Evolutionary conservation across 2,797 vertebrate species (phyloP).

Genomic region (Hippocampus kuda): DNA sequence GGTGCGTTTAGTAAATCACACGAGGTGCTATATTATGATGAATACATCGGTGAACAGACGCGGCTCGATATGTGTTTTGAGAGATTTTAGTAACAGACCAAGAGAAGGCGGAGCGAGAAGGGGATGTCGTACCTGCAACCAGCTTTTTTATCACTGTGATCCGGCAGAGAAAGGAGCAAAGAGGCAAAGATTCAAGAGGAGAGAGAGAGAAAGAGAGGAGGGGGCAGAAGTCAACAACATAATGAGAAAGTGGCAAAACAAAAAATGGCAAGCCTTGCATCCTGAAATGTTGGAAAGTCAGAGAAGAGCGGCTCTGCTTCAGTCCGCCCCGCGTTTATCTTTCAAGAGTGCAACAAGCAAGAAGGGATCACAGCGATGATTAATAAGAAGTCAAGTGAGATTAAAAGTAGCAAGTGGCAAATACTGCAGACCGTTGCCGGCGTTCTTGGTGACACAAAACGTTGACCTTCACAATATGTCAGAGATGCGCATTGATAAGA

Average conservation of each 20-base stretch:
- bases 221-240: conserved; percentile 39
- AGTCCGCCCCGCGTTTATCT: not conserved
- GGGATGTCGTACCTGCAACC: conserved; percentile 70
- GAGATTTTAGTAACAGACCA: conserved; percentile 1
- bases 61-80: not conserved
- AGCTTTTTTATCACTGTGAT: conserved; percentile 79
- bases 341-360: conserved; percentile 9
- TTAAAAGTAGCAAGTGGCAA: not conserved
- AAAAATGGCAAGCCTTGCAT: conserved; percentile 31
- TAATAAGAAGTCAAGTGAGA: conserved; percentile 18
- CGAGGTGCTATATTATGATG: not conserved
- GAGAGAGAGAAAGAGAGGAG: conserved; percentile 17
- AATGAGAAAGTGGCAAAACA: conserved; percentile 46
- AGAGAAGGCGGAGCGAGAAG: conserved; percentile 36
- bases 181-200: conserved; percentile 25
- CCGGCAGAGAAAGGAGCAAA: conserved; percentile 54
- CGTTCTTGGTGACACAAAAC: not conserved
- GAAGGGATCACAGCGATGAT: conserved; percentile 5
- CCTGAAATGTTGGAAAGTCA: conserved; percentile 25
- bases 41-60: not conserved
- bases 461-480: not conserved
- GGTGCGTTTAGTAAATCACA: not conserved
- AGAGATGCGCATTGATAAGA: too few relatives aligned
- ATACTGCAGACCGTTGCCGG: not conserved
- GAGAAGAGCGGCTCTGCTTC: conserved; percentile 16